Evolutionary conservation across 2,888 invertebrate genomes (phyloP).

Genomic region (Phaedon cochleariae): DNA sequence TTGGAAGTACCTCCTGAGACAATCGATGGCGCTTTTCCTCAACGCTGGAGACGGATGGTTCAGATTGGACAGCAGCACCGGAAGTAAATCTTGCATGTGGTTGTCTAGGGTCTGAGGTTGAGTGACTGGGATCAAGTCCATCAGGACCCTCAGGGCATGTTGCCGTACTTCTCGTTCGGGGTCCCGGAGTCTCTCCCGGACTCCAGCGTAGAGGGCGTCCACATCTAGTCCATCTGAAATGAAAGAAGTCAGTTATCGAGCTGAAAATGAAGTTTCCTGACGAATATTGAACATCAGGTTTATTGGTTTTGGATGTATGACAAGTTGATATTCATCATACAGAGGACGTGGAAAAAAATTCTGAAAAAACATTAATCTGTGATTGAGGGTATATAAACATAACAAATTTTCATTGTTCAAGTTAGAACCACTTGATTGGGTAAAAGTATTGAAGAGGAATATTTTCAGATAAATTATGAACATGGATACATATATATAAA

Average conservation of each 20-base stretch:
- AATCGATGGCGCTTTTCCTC: conserved; percentile 80
- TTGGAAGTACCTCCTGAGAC: conserved; percentile 75
- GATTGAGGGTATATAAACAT: too few relatives aligned
- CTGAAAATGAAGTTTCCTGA: not conserved
- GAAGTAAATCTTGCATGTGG: conserved; percentile 70
- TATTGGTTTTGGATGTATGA: too few relatives aligned
- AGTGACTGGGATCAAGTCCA: conserved; percentile 80
- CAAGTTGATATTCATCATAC: too few relatives aligned
- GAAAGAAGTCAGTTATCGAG: conserved; percentile 1
- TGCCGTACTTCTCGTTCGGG: conserved; percentile 87
- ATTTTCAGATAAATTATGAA: too few relatives aligned
- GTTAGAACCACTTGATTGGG: too few relatives aligned
- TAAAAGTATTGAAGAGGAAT: too few relatives aligned
- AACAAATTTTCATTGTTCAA: too few relatives aligned
- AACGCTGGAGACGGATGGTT: conserved; percentile 84
- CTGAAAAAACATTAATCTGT: too few relatives aligned
- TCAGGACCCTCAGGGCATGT: conserved; percentile 80
- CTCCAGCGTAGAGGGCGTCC: conserved; percentile 32
- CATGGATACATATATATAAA: too few relatives aligned
- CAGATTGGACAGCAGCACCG: conserved; percentile 79
- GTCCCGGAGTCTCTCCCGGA: conserved; percentile 74
- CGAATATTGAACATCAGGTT: too few relatives aligned
- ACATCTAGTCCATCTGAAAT: conserved; percentile 50
- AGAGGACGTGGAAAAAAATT: too few relatives aligned
- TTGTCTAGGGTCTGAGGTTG: conserved; percentile 71